These are phyloP conservation scores for Thecocarcelia acutangulata DNA, from an alignment of 2,888 invertebrate species.

Conservation along the genomic window DNA sequence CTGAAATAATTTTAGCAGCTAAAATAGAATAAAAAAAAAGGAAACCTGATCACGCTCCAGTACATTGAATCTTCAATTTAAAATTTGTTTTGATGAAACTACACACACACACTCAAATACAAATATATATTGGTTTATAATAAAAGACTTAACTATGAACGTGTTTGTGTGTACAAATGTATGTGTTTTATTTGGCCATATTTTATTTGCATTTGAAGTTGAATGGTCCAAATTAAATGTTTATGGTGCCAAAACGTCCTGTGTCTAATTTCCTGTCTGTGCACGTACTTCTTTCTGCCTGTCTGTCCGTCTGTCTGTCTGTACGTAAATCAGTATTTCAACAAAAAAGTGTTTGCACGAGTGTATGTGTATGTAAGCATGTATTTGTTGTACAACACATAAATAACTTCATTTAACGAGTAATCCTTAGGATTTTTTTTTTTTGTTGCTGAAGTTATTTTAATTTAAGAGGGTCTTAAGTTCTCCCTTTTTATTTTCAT, in stretches of 20 bases:
- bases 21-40: not conserved
- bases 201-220: constrained; percentile 52
- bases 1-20: no score
- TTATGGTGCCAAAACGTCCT: constrained; percentile 68
- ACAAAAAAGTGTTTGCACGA: not conserved
- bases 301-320: not conserved
- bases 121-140: constrained; percentile 17
- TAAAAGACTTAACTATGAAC: no score
- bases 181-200: constrained; percentile 17
- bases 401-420: constrained; percentile 69
- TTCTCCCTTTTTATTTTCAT: constrained; percentile 16
- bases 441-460: constrained; percentile 34
- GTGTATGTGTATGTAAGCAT: not conserved
- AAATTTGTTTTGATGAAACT: constrained; percentile 53
- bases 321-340: not conserved
- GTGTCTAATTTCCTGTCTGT: constrained; percentile 50
- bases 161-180: not conserved
- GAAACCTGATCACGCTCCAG: no score
- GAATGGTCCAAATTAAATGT: constrained; percentile 68
- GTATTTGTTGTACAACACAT: constrained; percentile 23
- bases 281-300: constrained; percentile 13
- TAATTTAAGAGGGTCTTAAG: constrained; percentile 44
- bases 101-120: constrained; percentile 33
- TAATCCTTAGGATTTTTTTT: constrained; percentile 46
- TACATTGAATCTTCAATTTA: constrained; percentile 11